Conservation (phyloP, 2,888 invertebrate species). For the Trilocha varians region DNA sequence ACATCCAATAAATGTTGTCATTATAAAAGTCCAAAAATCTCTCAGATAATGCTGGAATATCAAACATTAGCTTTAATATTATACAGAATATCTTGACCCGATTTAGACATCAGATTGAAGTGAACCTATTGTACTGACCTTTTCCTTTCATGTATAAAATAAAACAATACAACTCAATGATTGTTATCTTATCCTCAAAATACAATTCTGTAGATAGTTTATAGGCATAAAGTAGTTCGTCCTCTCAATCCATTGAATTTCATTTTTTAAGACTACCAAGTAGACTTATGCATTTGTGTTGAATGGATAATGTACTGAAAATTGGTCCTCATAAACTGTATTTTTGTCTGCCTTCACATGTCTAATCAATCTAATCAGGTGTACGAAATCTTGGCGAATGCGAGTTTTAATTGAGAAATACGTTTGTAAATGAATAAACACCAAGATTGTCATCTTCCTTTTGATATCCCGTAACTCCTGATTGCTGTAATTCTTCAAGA, state of each 20-base stretch:
- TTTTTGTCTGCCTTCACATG: too few relatives aligned
- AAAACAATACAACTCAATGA: conserved; percentile 21
- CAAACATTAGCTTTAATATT: conserved; percentile 70
- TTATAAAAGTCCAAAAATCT: conserved; percentile 66
- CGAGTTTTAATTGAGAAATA: too few relatives aligned
- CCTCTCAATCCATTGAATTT: background rate
- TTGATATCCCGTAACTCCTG: too few relatives aligned
- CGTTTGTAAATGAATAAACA: too few relatives aligned
- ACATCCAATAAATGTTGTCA: conserved; percentile 59
- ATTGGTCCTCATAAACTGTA: background rate
- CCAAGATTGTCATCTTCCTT: too few relatives aligned
- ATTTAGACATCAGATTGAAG: conserved; percentile 51
- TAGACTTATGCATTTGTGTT: background rate
- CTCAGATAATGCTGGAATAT: conserved; percentile 69
- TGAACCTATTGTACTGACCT: conserved; percentile 69
- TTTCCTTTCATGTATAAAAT: conserved; percentile 37
- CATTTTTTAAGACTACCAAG: background rate
- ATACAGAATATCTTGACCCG: conserved; percentile 49
- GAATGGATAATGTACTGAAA: background rate
- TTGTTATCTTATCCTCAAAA: conserved; percentile 28
- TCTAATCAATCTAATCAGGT: too few relatives aligned
- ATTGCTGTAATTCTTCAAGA: background rate
- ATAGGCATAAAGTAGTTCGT: background rate
- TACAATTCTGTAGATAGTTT: background rate
- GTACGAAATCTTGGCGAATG: too few relatives aligned